These are phyloP conservation scores for Diadegma fenestrale DNA, from an alignment of 2,888 invertebrate genomes.

Conservation along the genomic window DNA sequence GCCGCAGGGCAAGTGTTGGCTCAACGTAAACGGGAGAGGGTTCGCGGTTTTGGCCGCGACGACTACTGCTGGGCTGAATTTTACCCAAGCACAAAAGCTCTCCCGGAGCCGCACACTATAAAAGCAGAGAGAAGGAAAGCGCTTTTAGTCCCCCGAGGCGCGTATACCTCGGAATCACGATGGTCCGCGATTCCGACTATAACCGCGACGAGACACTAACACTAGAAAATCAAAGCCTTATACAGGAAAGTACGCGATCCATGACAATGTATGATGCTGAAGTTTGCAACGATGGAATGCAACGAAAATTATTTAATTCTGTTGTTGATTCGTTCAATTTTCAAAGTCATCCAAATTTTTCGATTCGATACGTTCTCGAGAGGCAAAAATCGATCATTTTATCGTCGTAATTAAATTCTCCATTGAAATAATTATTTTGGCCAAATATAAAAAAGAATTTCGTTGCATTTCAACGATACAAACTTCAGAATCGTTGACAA, in stretches of 20 bases:
- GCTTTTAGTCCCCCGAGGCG: slow-evolving; percentile 70
- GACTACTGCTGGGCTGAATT: slow-evolving; percentile 3
- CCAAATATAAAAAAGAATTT: no score
- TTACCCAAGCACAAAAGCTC: slow-evolving; percentile 67
- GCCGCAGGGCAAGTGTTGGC: slow-evolving; percentile 48
- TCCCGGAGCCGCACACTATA: slow-evolving; percentile 60
- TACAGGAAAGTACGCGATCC: slow-evolving; percentile 43
- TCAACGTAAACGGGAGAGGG: slow-evolving; percentile 52
- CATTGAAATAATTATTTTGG: no score
- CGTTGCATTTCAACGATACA: no score
- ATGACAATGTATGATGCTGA: no score
- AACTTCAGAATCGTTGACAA: no score
- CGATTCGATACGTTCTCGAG: no score
- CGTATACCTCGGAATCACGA: slow-evolving; percentile 65
- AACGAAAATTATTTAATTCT: no score
- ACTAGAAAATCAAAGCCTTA: slow-evolving; percentile 49
- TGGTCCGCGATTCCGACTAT: slow-evolving; percentile 69
- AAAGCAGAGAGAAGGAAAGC: slow-evolving; percentile 71
- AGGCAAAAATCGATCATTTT: no score
- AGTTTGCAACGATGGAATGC: no score
- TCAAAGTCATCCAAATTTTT: no score
- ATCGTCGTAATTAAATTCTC: no score
- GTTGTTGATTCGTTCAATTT: no score
- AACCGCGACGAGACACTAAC: slow-evolving; percentile 29
- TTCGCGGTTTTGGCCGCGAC: slow-evolving; percentile 58